Base-by-base conservation (phyloP, 1,140 invertebrate genomes). In the Ridgeia piscesae region DNA sequence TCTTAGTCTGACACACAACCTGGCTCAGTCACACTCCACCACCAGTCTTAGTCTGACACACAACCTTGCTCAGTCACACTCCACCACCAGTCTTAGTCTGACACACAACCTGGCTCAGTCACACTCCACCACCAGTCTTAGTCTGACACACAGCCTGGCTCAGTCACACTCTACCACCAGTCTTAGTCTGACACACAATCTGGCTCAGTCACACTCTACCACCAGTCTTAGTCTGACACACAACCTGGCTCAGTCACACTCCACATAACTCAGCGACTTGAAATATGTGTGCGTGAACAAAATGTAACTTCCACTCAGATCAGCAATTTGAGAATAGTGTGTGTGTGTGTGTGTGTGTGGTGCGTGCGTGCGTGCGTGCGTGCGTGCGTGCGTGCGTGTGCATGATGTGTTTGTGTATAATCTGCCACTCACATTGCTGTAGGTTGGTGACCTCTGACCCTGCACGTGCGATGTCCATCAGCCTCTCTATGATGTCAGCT, bases 401-500 rank as follows among this genome's bases (percentile, higher is more conserved):
- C 42, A 11, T 42, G 42, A 11, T 77, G 58, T 21, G 6, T 14
- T 21, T 27, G 33, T 90, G 42, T 11, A 42, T 42, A 42, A 11
- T 42, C 42, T 42, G 11, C 17, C 35, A 77, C 92, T 58, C 33
- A 93, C 93, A 91, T 90, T 93, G 34, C 34, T 91, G 34, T 50
- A 92, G 35, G 91, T 92, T 77, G 27, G 31, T 42, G 33, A 95
- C 93, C 31, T 94, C 92, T 27, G 94, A 88, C 17, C 95, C 94
- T 91, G 94, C 91, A 58, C 94, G 94, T 77, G 95, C 94, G 17
- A 96, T 94, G 33, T 95, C 94, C 21, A 96, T 92, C 48, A 96
- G 93, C 34, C 93, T 94, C 89, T 96, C 96, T 17, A 96, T 92
- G 89, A 96, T 95, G 21, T 94, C 92, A 27, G 95, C 95, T 92